Evolutionary conservation across 2,797 vertebrate species (phyloP), one percentile per base, ranked within the genome.

Genomic region (Chlorospingus flavigularis): DNA sequence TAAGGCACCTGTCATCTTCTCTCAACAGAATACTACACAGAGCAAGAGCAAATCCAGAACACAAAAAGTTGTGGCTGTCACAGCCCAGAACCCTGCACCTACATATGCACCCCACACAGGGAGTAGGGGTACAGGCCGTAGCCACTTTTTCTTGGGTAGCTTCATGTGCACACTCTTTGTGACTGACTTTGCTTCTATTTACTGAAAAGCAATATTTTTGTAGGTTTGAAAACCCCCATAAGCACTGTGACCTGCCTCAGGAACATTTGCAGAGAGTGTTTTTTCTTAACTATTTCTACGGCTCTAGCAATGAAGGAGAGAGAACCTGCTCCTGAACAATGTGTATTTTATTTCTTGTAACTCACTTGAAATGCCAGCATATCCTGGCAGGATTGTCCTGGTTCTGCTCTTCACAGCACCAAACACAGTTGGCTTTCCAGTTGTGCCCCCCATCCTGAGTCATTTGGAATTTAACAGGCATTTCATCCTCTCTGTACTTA

Each of bases 1-100:
- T 68, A 88, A 65, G 57, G 33, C 95, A 95, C 74, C 91, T 95
- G 95, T 89, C 58, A 58, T 77, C 71, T 37, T 90, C 24, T 68
- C 35, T 93, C 68, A 79, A 11, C 58, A 62, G 51, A 82, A 53
- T 53, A 33, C 10, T 60, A 14, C 40, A 58, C 23, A 86, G 71
- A 73, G 48, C 73, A 85, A 73, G 48, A 72, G 33, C 58, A 93
- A 75, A 65, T 79, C 40, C 6, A 9, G 55, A 87, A 24, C 51
- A 66, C n/a, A 57, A 14, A 47, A 86, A 39, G 23, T 11, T 57
- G 30, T 60, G 45, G 42, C 37, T 73, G 51, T 80, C 24, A 2
- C 9, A 25, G 13, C 60, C 16, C 33, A 33, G 51, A 75, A 26
- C 20, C 75, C 35, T 33, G 25, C 13, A 30, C 6, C 12, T 65